Evolutionary conservation across 2,888 invertebrate genomes (phyloP).

Genomic region (Alentia gelatinosa): DNA sequence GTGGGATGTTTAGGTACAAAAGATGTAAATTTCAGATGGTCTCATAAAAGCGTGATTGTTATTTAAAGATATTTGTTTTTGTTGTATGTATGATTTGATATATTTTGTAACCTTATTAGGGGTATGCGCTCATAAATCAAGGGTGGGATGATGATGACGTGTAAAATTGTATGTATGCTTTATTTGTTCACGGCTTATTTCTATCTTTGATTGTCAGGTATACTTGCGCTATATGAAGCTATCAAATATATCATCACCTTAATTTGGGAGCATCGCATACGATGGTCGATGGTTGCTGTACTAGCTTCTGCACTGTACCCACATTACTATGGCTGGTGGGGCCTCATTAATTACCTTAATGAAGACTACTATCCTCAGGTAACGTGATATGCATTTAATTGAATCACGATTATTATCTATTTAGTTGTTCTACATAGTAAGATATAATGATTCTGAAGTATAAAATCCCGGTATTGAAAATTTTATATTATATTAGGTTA

Average conservation of each 20-base stretch:
- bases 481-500: no score
- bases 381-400: conserved; percentile 50
- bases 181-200: background rate
- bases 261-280: conserved; percentile 65
- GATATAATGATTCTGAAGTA: background rate
- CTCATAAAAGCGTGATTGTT: no score
- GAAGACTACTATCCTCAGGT: conserved; percentile 78
- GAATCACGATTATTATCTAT: conserved; percentile 65
- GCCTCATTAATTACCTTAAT: conserved; percentile 78
- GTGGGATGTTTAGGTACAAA: no score
- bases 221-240: conserved; percentile 76
- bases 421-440: background rate
- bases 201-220: conserved; percentile 61
- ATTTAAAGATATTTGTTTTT: no score
- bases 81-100: no score
- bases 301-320: conserved; percentile 77
- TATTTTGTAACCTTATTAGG: no score
- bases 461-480: no score
- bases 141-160: no score
- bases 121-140: no score
- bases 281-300: conserved; percentile 73
- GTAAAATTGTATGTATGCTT: background rate
- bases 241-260: conserved; percentile 73
- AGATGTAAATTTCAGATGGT: no score
- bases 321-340: conserved; percentile 80